Evolutionary conservation across 2,888 invertebrate genomes (phyloP).

Genomic region (Stenolophus ochropezus): DNA sequence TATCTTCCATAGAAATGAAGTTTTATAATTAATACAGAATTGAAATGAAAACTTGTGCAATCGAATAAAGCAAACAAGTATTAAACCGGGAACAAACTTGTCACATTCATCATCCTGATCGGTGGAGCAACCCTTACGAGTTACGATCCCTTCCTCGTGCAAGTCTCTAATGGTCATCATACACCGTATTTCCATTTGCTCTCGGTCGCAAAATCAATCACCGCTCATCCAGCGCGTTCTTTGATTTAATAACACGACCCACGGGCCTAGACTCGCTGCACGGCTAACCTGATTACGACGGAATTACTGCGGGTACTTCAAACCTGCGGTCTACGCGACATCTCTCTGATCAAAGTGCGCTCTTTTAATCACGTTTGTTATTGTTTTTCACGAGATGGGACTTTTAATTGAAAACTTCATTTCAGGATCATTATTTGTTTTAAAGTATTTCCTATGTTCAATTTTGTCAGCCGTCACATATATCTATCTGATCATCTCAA

Average conservation of each 20-base stretch:
- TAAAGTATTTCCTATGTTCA: neutral
- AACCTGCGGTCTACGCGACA: conserved; percentile 6
- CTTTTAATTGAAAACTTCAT: neutral
- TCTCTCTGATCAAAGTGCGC: neutral
- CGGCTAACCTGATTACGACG: conserved; percentile 27
- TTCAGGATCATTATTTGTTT: neutral
- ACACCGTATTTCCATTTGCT: conserved; percentile 50
- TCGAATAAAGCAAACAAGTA: too few relatives aligned
- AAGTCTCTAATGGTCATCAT: conserved; percentile 1
- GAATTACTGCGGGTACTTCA: conserved; percentile 40
- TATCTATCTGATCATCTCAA: too few relatives aligned
- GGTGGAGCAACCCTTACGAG: neutral
- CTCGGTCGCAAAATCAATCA: conserved; percentile 49
- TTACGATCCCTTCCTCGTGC: neutral
- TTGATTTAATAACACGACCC: conserved; percentile 50
- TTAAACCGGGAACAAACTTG: neutral
- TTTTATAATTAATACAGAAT: too few relatives aligned
- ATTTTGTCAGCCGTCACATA: too few relatives aligned
- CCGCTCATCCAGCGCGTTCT: conserved; percentile 38
- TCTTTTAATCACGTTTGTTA: neutral
- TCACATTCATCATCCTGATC: neutral
- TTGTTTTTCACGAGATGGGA: neutral
- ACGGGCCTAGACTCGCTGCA: conserved; percentile 6
- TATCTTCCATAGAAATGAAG: too few relatives aligned
- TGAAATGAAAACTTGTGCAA: too few relatives aligned